phyloP scores from a whole-genome alignment of 2,797 vertebrate species.

The Mus spretus region DNA sequence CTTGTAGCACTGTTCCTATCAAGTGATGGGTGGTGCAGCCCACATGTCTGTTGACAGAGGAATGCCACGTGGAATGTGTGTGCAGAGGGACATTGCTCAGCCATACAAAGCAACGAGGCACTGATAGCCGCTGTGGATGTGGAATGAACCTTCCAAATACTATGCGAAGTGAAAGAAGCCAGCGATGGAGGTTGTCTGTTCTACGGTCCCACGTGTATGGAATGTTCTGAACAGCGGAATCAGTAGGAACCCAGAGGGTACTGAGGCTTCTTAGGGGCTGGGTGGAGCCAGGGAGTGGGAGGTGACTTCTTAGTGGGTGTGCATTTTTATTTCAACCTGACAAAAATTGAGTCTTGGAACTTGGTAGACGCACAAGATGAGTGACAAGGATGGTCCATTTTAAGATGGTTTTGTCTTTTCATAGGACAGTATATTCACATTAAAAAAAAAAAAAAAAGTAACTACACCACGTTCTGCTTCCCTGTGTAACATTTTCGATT shows the following conservation, averaged over 20 bases:
- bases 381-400: background rate
- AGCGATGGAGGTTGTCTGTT: background rate
- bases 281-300: fast-evolving
- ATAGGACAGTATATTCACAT: background rate
- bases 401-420: background rate
- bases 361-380: background rate
- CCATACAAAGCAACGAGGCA: background rate
- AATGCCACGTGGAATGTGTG: background rate
- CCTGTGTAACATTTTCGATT: background rate
- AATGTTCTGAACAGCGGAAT: background rate
- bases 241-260: background rate
- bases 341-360: background rate
- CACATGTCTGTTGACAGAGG: too few species aligned
- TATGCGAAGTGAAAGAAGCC: background rate
- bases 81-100: background rate
- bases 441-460: background rate
- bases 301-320: background rate
- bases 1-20: background rate
- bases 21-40: background rate
- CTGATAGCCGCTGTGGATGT: background rate
- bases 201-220: background rate
- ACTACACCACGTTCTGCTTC: background rate
- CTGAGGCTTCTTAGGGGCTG: too few species aligned
- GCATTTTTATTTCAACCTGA: background rate
- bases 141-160: background rate